Percentiles rank a stretch among this genome's conserved stretches.
These are phyloP conservation scores for Leptosomus discolor DNA, from an alignment of 2,113 vertebrate species.

Conservation along the genomic window DNA sequence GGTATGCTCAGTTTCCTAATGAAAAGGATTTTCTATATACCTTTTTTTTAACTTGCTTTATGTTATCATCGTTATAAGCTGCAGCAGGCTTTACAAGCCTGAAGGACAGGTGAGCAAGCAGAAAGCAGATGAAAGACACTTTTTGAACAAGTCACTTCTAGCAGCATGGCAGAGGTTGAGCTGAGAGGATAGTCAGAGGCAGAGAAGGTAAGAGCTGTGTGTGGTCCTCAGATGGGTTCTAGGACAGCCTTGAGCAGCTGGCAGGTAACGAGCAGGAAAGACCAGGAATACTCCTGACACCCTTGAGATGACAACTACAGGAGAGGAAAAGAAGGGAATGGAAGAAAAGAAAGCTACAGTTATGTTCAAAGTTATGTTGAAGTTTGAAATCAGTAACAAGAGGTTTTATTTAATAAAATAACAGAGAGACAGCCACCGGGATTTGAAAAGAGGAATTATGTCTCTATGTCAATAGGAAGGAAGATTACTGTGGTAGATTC, in stretches of 20 bases:
- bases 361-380: not conserved
- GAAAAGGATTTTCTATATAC: not conserved
- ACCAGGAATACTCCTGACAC: not conserved
- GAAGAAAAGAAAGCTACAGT: not conserved
- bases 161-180: not conserved
- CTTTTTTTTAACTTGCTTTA: not conserved
- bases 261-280: not conserved
- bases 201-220: not conserved
- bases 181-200: not conserved
- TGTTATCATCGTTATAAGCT: not conserved
- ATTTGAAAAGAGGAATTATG: not conserved
- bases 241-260: not conserved
- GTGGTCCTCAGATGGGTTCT: not conserved
- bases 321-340: not conserved
- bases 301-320: not conserved
- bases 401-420: not conserved
- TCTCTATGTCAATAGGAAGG: not conserved
- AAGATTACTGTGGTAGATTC: not conserved
- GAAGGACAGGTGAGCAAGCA: conserved; percentile 25
- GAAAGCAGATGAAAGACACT: not conserved
- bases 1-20: not conserved
- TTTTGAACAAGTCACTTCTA: not conserved
- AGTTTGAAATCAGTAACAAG: not conserved
- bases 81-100: not conserved
- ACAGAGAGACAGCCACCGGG: not conserved